These are phyloP conservation scores for Paramuricea clavata DNA, from an alignment of 92 coral and sea anemone genomes.

Conservation along the genomic window DNA sequence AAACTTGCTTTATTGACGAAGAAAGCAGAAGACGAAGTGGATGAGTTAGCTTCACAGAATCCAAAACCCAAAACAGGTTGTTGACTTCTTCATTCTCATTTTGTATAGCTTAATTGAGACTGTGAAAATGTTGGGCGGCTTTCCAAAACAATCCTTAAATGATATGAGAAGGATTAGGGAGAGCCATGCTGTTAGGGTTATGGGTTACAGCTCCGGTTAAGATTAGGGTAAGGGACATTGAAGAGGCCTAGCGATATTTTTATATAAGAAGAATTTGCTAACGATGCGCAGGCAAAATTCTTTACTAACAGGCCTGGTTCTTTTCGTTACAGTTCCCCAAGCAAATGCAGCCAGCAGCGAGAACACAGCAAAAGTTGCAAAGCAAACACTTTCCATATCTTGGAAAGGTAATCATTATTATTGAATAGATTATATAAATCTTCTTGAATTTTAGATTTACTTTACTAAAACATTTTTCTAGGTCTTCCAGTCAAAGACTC, in stretches of 20 bases:
- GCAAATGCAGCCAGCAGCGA: not conserved
- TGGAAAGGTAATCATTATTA: not conserved
- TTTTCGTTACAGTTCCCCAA: not conserved
- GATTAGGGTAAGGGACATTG: no score
- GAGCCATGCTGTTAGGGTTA: no score
- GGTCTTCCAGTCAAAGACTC: not conserved
- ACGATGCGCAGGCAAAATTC: not conserved
- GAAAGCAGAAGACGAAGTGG: conserved; percentile 95
- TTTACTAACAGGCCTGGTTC: not conserved
- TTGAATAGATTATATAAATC: no score
- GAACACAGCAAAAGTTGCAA: not conserved
- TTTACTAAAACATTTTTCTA: not conserved
- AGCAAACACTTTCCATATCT: not conserved
- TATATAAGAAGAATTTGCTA: no score
- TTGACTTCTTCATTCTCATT: not conserved
- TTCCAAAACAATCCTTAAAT: not conserved
- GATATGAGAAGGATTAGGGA: not conserved
- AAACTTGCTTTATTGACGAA: conserved; percentile 73
- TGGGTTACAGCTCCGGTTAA: no score
- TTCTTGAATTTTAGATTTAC: not conserved
- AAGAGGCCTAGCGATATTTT: no score
- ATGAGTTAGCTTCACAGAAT: conserved; percentile 45
- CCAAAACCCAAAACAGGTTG: conserved; percentile 44
- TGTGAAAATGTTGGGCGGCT: not conserved
- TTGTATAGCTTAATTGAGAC: not conserved